phyloP scores from a whole-genome alignment of 2,888 invertebrate species.

The Mallateleia sp. region DNA sequence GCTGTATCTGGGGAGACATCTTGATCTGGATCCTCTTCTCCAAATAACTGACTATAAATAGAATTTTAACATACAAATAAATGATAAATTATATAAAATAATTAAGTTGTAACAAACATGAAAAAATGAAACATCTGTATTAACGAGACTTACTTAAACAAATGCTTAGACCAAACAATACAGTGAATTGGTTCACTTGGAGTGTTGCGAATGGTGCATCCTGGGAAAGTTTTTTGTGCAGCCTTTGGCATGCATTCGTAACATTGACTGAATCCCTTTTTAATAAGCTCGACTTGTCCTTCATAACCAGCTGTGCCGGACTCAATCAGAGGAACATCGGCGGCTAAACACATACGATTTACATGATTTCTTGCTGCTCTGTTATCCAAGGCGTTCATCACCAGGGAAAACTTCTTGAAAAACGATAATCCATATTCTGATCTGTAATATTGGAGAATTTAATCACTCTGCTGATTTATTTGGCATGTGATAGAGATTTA shows the following conservation, averaged over 20 bases:
- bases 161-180: slow-evolving; percentile 99
- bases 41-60: slow-evolving; percentile 96
- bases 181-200: slow-evolving; percentile 99
- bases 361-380: slow-evolving; percentile 99
- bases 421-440: slow-evolving; percentile 97
- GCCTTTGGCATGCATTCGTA: slow-evolving; percentile 99
- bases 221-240: slow-evolving; percentile 97
- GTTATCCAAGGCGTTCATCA: slow-evolving; percentile 99
- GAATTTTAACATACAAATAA: too few species aligned
- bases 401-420: slow-evolving; percentile 97
- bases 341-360: slow-evolving; percentile 99
- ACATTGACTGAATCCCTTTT: slow-evolving; percentile 97
- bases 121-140: too few species aligned
- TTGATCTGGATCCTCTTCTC: slow-evolving; percentile 98
- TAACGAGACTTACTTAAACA: slow-evolving; percentile 95
- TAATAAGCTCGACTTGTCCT: slow-evolving; percentile 98
- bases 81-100: too few species aligned
- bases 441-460: slow-evolving; percentile 90
- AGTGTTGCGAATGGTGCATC: slow-evolving; percentile 99
- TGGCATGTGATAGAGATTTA: too few species aligned
- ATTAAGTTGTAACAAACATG: too few species aligned
- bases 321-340: slow-evolving; percentile 98
- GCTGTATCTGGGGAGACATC: slow-evolving; percentile 99
- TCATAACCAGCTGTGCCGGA: slow-evolving; percentile 99
- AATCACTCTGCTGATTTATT: too few species aligned